Evolutionary conservation across 2,888 invertebrate species (phyloP).

Genomic region (Chrysomela aeneicollis): DNA sequence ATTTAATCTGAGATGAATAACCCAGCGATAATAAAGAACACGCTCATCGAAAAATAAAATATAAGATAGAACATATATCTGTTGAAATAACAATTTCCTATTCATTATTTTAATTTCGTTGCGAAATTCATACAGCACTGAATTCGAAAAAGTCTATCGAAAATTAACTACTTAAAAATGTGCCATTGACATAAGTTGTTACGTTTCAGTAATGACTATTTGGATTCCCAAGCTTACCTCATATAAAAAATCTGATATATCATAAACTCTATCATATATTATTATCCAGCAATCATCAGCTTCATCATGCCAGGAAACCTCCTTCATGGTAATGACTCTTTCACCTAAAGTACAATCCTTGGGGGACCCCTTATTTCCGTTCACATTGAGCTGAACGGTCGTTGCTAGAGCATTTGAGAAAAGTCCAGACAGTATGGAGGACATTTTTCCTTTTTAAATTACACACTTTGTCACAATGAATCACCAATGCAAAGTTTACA

Average conservation of each 20-base stretch:
- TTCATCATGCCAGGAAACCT: constrained; percentile 80
- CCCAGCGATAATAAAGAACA: too few species aligned
- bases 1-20: too few species aligned
- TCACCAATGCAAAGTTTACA: background rate
- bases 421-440: constrained; percentile 19
- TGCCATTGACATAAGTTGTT: too few species aligned
- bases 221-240: constrained; percentile 63
- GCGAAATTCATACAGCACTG: too few species aligned
- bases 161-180: too few species aligned
- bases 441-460: background rate
- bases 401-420: constrained; percentile 21
- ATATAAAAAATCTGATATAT: constrained; percentile 78
- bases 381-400: constrained; percentile 7
- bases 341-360: background rate
- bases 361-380: background rate
- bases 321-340: constrained; percentile 69
- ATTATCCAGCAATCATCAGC: constrained; percentile 83
- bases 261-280: constrained; percentile 87
- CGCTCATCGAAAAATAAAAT: too few species aligned
- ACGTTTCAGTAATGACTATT: too few species aligned
- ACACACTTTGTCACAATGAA: background rate
- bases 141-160: too few species aligned
- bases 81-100: too few species aligned
- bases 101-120: too few species aligned
- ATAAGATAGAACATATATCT: too few species aligned